Evolutionary conservation across 2,797 vertebrate species (phyloP).

Genomic region (Pseudopleuronectes americanus): DNA sequence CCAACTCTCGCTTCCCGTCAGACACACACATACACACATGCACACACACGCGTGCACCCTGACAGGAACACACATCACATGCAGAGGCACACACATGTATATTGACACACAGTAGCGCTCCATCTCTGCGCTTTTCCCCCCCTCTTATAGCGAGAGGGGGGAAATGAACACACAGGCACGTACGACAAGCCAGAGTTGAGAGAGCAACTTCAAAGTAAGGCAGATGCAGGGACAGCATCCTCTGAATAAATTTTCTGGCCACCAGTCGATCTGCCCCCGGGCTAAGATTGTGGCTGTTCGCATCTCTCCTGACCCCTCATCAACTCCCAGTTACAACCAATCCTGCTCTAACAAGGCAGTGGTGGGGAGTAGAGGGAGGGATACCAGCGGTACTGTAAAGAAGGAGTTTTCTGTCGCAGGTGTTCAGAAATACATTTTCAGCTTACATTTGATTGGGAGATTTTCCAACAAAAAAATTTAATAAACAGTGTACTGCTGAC

Average conservation of each 20-base stretch:
- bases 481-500: conserved; percentile 2
- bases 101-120: conserved; percentile 35
- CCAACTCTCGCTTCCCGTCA: conserved; percentile 42
- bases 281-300: conserved; percentile 84
- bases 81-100: conserved; percentile 1
- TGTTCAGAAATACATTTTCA: conserved; percentile 12
- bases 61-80: neutral
- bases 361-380: conserved; percentile 5
- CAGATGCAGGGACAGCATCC: conserved; percentile 84
- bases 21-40: conserved; percentile 3
- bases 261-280: conserved; percentile 84
- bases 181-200: conserved; percentile 79
- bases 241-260: conserved; percentile 85
- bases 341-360: conserved; percentile 62
- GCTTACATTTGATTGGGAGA: conserved; percentile 4
- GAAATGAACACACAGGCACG: conserved; percentile 80
- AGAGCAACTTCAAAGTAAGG: conserved; percentile 86
- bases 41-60: conserved; percentile 13
- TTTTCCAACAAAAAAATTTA: neutral
- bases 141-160: conserved; percentile 56
- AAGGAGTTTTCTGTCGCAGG: conserved; percentile 24
- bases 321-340: conserved; percentile 76
- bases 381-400: conserved; percentile 21
- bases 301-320: conserved; percentile 84
- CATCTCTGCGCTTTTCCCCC: conserved; percentile 44